A percentile compares a stretch with the other conserved stretches of the same genome.
phyloP scores from a whole-genome alignment of 2,888 invertebrate genomes.

The Metacarcinus magister region DNA sequence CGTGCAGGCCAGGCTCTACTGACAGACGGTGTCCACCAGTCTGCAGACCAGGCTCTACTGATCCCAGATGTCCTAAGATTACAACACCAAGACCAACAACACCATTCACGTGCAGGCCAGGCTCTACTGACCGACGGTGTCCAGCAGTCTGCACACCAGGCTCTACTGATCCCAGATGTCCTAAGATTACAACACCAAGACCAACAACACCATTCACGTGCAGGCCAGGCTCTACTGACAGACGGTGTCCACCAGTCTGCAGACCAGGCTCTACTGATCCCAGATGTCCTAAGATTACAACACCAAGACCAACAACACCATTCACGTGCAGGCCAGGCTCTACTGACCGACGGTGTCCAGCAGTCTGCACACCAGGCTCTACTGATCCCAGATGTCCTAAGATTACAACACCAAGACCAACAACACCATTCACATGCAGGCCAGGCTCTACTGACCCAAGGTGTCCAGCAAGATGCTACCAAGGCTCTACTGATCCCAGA shows the following conservation, averaged over 20 bases:
- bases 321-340: slow-evolving; percentile 74
- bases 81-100: slow-evolving; percentile 39
- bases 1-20: neutral
- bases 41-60: neutral
- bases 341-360: slow-evolving; percentile 34
- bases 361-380: neutral
- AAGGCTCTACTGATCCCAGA: slow-evolving; percentile 79
- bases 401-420: slow-evolving; percentile 83
- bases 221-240: slow-evolving; percentile 76
- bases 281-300: slow-evolving; percentile 65
- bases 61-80: neutral
- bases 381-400: neutral
- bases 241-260: slow-evolving; percentile 69
- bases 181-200: slow-evolving; percentile 83
- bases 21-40: neutral
- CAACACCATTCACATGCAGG: slow-evolving; percentile 76
- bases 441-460: slow-evolving; percentile 77
- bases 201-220: slow-evolving; percentile 82
- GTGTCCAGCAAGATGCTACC: slow-evolving; percentile 71
- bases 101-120: slow-evolving; percentile 1
- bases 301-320: slow-evolving; percentile 63
- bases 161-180: neutral
- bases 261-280: slow-evolving; percentile 79
- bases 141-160: neutral
- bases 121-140: neutral